Evolutionary conservation across 2,888 invertebrate genomes (phyloP), one percentile per base, ranked within the genome.

Genomic region (Oxycera nigricornis): DNA sequence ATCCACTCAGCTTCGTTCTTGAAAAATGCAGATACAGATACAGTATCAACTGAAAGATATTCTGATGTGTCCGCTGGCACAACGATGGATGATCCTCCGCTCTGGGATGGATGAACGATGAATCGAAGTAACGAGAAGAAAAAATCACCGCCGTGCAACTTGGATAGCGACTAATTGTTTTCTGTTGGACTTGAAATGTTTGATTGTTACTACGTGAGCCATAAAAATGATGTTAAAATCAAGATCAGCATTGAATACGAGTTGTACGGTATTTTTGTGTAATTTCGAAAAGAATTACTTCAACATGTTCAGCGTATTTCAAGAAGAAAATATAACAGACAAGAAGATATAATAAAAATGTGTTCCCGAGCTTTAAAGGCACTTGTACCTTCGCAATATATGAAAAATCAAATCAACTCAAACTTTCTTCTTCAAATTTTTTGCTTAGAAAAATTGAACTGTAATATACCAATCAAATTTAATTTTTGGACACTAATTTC

Each of bases 121-220:
- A 65, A 65, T 39, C 22, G 31, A 62, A 28, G 17, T 20, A 59
- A 28, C 35, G 61, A 61, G 17, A n/a, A n/a, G n/a, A 31, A 31
- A 61, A 61, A 61, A 17, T 61, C 61, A 35, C 17, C 31, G 35
- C 7, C n/a, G n/a, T 70, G 70, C 70, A 70, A 70, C 55, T 31
- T 46, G 22, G 31, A 55, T 31, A 17, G 70, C 28, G 22, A 52
- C 70, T 70, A 70, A 70, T 70, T 70, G 70, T 70, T 70, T 70
- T 39, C 52, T 70, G 52, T 70, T 55, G 70, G 55, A 46, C 70
- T 55, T 70, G 52, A 55, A 41, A 55, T 30, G 30, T 26, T 35
- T 70, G 70, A 70, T 70, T 70, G 70, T 70, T 70, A 22, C 55
- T 70, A 70, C 70, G 70, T 70, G 70, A 70, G 52, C 55, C 52